Conservation (phyloP, 2,113 vertebrate genomes). For the Hyaena hyaena region DNA sequence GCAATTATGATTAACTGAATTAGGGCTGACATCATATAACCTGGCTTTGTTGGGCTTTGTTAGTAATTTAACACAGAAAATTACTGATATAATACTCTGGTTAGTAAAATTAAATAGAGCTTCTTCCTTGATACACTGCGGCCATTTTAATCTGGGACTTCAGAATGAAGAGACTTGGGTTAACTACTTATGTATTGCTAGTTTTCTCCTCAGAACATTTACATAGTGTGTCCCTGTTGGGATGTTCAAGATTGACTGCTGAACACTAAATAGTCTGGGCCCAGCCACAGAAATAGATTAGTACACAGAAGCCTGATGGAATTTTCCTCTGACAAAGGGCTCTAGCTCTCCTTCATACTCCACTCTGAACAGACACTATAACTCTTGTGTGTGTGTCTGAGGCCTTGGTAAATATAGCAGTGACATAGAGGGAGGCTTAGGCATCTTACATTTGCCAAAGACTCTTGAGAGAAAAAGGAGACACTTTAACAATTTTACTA, state of each 20-base stretch:
- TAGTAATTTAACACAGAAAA: background rate
- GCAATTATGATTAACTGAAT: background rate
- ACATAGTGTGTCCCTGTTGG: background rate
- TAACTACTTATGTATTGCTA: background rate
- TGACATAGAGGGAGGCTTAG: rapidly evolving
- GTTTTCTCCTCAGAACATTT: background rate
- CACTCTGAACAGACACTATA: background rate
- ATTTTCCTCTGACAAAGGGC: background rate
- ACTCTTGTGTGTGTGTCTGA: background rate
- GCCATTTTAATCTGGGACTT: background rate
- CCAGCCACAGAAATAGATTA: background rate
- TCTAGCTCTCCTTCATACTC: background rate
- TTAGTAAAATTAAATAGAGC: background rate
- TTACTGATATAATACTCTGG: background rate
- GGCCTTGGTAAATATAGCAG: background rate
- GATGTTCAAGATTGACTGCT: background rate
- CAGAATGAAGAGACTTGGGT: background rate
- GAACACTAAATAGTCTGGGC: background rate
- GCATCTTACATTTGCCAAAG: background rate
- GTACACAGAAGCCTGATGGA: background rate
- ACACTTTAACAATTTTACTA: background rate
- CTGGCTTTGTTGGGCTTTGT: background rate
- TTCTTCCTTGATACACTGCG: background rate
- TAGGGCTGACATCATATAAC: background rate
- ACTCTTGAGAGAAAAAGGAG: background rate